phyloP scores from a whole-genome alignment of 2,113 vertebrate species.

The Microcebus ravelobensis region DNA sequence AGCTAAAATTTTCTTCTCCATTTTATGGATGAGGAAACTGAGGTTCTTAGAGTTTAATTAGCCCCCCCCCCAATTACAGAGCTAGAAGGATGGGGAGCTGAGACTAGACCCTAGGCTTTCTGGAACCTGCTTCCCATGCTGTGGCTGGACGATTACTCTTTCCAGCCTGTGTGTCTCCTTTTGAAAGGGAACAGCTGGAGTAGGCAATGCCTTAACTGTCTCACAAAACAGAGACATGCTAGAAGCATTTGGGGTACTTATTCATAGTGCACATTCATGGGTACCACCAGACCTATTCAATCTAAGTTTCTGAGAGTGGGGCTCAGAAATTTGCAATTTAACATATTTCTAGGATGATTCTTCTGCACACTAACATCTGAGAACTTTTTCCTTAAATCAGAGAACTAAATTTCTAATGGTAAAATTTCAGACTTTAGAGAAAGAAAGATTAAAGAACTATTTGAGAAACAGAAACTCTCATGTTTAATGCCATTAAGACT shows the following conservation, averaged over 20 bases:
- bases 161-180: neutral
- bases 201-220: neutral
- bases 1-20: neutral
- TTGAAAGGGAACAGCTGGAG: neutral
- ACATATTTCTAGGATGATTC: neutral
- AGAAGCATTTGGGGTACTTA: neutral
- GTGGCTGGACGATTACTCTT: neutral
- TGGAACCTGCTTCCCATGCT: neutral
- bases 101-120: neutral
- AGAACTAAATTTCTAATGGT: slow-evolving; percentile 17
- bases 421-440: neutral
- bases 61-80: neutral
- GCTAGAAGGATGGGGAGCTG: neutral
- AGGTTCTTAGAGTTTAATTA: neutral
- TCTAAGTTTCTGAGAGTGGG: neutral
- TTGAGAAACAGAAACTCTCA: neutral
- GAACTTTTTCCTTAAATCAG: slow-evolving; percentile 14
- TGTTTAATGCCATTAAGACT: neutral
- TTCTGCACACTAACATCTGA: neutral
- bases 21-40: neutral
- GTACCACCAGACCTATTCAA: neutral
- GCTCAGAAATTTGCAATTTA: neutral
- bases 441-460: neutral
- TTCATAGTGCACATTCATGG: neutral
- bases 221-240: neutral